phyloP scores from a whole-genome alignment of 2,113 vertebrate genomes.

The Podilymbus podiceps region DNA sequence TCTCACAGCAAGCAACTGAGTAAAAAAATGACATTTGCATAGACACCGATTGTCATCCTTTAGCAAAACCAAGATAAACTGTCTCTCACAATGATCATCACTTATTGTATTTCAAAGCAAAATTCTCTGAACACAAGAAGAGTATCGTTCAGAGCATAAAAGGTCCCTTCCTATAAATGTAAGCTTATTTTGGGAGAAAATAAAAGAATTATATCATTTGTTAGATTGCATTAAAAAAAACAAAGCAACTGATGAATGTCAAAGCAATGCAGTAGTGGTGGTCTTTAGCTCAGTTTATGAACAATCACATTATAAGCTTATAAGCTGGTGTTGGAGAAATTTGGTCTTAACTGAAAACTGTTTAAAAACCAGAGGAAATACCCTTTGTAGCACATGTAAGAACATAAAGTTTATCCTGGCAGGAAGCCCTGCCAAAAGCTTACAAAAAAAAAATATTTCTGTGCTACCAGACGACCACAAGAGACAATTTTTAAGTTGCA shows the following conservation, averaged over 20 bases:
- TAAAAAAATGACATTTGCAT: not conserved
- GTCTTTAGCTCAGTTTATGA: not conserved
- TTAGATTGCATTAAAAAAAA: not conserved
- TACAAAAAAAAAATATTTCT: constrained; percentile 30
- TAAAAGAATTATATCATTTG: not conserved
- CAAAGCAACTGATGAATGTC: not conserved
- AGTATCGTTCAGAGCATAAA: not conserved
- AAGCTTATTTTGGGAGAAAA: not conserved
- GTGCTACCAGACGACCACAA: constrained; percentile 54
- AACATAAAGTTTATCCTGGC: constrained; percentile 22
- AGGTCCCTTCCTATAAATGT: not conserved
- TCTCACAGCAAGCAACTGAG: not conserved
- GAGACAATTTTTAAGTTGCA: constrained; percentile 30
- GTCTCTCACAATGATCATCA: not conserved
- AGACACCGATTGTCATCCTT: not conserved
- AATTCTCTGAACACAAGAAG: not conserved
- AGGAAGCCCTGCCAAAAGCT: constrained; percentile 13
- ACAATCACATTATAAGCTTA: not conserved
- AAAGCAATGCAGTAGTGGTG: not conserved
- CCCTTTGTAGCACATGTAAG: constrained; percentile 20
- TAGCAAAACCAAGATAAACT: not conserved
- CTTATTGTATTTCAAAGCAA: not conserved
- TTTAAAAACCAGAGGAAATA: constrained; percentile 43
- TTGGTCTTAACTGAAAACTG: not conserved
- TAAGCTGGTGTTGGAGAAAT: not conserved